Evolutionary conservation across 2,888 invertebrate genomes (phyloP), one percentile per base, ranked within the genome.

Genomic region (Dasypolia templi): DNA sequence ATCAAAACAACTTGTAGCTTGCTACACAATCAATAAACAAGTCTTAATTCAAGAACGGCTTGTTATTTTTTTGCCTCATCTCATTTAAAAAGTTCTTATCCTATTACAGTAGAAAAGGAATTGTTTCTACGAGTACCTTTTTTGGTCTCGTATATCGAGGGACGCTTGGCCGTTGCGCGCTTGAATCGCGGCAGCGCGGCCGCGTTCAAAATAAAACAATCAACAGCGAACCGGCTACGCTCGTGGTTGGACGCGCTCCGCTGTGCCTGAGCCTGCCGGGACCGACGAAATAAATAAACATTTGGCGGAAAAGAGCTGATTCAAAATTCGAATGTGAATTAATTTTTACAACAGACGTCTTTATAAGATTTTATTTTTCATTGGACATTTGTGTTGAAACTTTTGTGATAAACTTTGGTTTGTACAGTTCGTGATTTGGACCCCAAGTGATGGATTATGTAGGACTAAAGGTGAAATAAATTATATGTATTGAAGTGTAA

Each of bases 191-290:
- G 82, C 86, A 83, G 74, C 68, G 72, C 77, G 71, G 75, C 72
- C 79, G 76, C 61, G 90, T 92, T 93, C 91, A 94, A 95, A 95
- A 95, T 94, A 95, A 94, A 95, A 95, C 93, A 92, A 92, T 87
- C 91, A 86, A 86, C 94, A 94, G 93, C 94, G 91, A 94, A 94
- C 95, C 95, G 95, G 95, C 96, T 95, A 93, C 89, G 91, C 89
- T 90, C 84, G 93, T 87, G 94, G 92, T 89, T 90, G 90, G 94
- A 94, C 95, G 96, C 93, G 91, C 89, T 89, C 89, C 76, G 84
- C 79, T 79, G 76, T 76, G 85, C 86, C 72, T 77, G 69, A 77
- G 85, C 82, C 82, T 79, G 82, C 83, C 80, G 85, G 72, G 81
- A 65, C 86, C 86, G 85, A 84, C 84, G 86, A 89, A 88, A 89